Percentiles rank a stretch among this genome's conserved stretches.
Evolutionary conservation across 2,888 invertebrate genomes (phyloP).

Genomic region (Rhingia rostrata): DNA sequence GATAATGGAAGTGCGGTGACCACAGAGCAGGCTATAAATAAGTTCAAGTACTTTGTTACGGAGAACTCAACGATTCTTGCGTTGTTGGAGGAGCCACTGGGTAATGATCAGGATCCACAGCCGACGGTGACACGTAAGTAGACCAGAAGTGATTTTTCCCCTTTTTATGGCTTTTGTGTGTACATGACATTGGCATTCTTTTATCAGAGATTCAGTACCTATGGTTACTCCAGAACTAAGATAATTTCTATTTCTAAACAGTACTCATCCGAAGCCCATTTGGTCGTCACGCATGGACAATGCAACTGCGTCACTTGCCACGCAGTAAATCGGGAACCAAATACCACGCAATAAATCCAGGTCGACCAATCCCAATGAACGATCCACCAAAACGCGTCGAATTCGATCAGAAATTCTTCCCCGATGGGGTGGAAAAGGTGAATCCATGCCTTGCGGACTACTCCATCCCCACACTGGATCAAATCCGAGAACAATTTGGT

Average conservation of each 20-base stretch:
- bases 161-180: too few relatives aligned
- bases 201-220: too few relatives aligned
- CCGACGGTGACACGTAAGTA: conserved; percentile 90
- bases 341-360: conserved; percentile 84
- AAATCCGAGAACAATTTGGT: conserved; percentile 86
- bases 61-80: conserved; percentile 95
- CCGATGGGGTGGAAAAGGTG: conserved; percentile 90
- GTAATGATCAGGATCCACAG: conserved; percentile 96
- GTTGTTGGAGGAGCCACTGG: conserved; percentile 94
- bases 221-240: not conserved
- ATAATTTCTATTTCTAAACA: conserved; percentile 79
- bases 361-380: conserved; percentile 90
- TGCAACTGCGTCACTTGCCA: conserved; percentile 93
- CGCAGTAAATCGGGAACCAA: conserved; percentile 90
- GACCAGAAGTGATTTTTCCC: not conserved
- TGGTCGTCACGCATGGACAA: conserved; percentile 97
- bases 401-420: conserved; percentile 89
- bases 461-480: conserved; percentile 94
- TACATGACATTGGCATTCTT: too few relatives aligned
- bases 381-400: conserved; percentile 87
- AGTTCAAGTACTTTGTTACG: conserved; percentile 94
- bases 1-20: conserved; percentile 76
- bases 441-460: conserved; percentile 93
- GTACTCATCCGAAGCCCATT: conserved; percentile 95
- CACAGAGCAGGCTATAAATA: conserved; percentile 86